Percentiles rank a stretch among this genome's conserved stretches.
phyloP scores from a whole-genome alignment of 2,797 vertebrate species.

The Notamacropus eugenii region DNA sequence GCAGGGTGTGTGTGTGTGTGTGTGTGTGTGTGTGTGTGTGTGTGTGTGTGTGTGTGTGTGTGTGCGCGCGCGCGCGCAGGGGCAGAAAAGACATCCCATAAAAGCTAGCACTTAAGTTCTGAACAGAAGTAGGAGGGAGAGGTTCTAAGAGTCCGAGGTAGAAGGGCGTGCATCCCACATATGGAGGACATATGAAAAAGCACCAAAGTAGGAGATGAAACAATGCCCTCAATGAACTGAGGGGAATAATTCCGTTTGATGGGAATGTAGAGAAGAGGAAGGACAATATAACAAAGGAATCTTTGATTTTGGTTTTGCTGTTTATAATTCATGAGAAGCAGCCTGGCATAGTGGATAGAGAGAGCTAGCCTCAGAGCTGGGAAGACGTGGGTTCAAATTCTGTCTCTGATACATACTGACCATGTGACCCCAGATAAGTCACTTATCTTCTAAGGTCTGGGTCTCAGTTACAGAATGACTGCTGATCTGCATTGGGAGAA shows the following conservation, averaged over 20 bases:
- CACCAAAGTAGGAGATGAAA: not conserved
- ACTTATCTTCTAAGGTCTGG: not conserved
- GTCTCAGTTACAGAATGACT: not conserved
- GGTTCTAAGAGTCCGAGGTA: not conserved
- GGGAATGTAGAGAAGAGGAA: not conserved
- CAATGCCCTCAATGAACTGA: not conserved
- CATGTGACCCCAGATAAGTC: not conserved
- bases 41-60: too few relatives aligned
- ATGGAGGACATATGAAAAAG: not conserved
- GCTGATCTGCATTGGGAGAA: not conserved
- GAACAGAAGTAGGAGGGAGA: not conserved
- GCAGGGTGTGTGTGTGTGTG: too few relatives aligned
- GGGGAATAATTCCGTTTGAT: not conserved
- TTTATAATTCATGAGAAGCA: not conserved
- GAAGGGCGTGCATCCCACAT: not conserved
- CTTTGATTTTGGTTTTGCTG: not conserved
- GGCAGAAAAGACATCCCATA: not conserved
- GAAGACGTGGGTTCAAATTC: not conserved
- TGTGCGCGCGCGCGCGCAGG: too few relatives aligned
- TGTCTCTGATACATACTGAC: not conserved
- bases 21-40: too few relatives aligned
- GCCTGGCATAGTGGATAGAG: not conserved
- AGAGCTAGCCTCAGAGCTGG: not conserved
- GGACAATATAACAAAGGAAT: not conserved
- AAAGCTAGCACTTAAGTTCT: not conserved